Conservation (phyloP, 1,140 invertebrate species). For the Heterodera schachtii region DNA sequence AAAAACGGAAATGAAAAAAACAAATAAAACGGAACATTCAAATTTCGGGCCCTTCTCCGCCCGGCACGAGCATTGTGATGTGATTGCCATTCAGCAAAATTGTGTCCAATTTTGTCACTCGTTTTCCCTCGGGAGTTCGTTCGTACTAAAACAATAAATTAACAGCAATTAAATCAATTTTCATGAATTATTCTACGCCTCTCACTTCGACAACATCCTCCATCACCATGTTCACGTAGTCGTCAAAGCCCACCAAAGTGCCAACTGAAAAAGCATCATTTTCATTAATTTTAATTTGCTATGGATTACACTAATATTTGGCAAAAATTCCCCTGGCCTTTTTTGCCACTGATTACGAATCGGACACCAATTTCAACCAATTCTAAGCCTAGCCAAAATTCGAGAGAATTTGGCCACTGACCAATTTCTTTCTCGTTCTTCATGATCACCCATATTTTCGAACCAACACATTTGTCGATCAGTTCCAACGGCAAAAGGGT, state of each 20-base stretch:
- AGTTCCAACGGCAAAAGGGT: constrained; percentile 81
- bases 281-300: no score
- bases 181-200: no score
- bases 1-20: neutral
- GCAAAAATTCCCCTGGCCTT: no score
- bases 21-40: constrained; percentile 7
- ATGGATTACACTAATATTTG: no score
- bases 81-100: constrained; percentile 99
- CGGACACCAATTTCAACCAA: no score
- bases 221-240: constrained; percentile 83
- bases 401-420: neutral
- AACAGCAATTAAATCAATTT: no score
- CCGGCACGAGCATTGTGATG: constrained; percentile 70
- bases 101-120: constrained; percentile 94
- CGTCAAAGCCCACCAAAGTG: constrained; percentile 94
- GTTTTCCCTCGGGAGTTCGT: constrained; percentile 89
- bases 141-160: constrained; percentile 71
- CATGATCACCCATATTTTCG: constrained; percentile 98
- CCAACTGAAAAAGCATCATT: constrained; percentile 86
- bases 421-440: constrained; percentile 97
- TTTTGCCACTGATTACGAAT: no score
- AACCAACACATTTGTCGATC: constrained; percentile 99
- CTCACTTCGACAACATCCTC: constrained; percentile 71
- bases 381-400: neutral
- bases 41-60: constrained; percentile 44